These are phyloP conservation scores for Eupeodes luniger DNA, from an alignment of 2,888 invertebrate species.

Conservation along the genomic window DNA sequence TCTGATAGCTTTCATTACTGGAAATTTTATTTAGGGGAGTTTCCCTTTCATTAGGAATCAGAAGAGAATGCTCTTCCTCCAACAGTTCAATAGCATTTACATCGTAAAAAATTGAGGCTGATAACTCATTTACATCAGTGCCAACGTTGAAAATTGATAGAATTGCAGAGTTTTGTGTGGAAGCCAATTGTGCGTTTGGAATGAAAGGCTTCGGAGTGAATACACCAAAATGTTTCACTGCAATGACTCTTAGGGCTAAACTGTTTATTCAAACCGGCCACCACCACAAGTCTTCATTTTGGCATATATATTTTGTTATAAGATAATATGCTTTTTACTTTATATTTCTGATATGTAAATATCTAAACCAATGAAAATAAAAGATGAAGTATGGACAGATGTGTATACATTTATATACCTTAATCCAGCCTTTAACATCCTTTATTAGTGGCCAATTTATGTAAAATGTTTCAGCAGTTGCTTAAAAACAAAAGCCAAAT, in stretches of 20 bases:
- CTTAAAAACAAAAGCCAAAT: background rate
- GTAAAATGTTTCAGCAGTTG: background rate
- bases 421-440: too few relatives aligned
- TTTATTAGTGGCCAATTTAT: background rate
- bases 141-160: too few relatives aligned
- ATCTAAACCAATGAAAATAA: background rate
- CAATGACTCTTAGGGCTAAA: too few relatives aligned
- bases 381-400: background rate
- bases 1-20: too few relatives aligned
- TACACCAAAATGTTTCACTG: too few relatives aligned
- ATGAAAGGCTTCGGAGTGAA: too few relatives aligned
- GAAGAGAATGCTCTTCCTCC: background rate
- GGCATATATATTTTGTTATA: background rate
- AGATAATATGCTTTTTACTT: background rate
- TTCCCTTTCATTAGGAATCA: background rate
- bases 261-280: background rate
- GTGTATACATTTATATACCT: background rate
- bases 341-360: background rate
- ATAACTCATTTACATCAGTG: too few relatives aligned
- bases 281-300: background rate
- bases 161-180: too few relatives aligned
- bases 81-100: background rate
- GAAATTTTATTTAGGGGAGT: background rate
- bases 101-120: too few relatives aligned
- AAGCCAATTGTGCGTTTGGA: too few relatives aligned